phyloP scores from a whole-genome alignment of 2,113 vertebrate genomes.

The Serilophus lunatus region DNA sequence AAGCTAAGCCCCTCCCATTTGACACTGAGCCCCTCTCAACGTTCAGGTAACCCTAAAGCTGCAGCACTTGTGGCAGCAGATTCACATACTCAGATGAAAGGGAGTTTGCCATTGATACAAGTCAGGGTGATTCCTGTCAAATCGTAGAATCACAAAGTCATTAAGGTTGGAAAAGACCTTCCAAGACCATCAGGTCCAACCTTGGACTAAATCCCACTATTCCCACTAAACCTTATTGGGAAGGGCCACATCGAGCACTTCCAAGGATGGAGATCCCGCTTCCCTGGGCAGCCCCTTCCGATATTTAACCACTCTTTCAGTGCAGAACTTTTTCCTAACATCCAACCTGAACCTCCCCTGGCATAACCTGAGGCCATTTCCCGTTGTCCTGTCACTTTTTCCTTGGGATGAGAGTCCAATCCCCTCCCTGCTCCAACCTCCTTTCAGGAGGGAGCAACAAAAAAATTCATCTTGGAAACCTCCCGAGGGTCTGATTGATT shows the following conservation, averaged over 20 bases:
- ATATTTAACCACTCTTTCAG: too few relatives aligned
- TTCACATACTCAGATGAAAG: background rate
- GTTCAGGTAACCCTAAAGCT: background rate
- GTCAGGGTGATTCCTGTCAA: background rate
- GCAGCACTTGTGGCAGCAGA: background rate
- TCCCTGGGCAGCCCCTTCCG: background rate
- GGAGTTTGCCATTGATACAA: rapidly evolving
- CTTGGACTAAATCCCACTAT: background rate
- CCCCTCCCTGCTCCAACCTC: background rate
- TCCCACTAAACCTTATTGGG: rapidly evolving
- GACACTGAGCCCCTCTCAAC: too few relatives aligned
- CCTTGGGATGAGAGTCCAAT: background rate
- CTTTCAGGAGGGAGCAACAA: background rate
- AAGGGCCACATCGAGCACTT: background rate
- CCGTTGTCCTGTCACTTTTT: background rate
- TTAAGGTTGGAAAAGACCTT: background rate
- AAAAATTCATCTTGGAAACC: background rate
- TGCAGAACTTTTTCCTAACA: rapidly evolving
- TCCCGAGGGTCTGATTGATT: background rate
- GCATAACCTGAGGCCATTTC: rapidly evolving
- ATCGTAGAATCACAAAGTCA: background rate
- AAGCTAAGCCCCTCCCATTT: too few relatives aligned
- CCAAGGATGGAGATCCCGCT: background rate
- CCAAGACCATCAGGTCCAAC: background rate
- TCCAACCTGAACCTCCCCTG: background rate